Evolutionary conservation across 1,140 invertebrate genomes (phyloP).

Genomic region (Drosophila nigrodunni): DNA sequence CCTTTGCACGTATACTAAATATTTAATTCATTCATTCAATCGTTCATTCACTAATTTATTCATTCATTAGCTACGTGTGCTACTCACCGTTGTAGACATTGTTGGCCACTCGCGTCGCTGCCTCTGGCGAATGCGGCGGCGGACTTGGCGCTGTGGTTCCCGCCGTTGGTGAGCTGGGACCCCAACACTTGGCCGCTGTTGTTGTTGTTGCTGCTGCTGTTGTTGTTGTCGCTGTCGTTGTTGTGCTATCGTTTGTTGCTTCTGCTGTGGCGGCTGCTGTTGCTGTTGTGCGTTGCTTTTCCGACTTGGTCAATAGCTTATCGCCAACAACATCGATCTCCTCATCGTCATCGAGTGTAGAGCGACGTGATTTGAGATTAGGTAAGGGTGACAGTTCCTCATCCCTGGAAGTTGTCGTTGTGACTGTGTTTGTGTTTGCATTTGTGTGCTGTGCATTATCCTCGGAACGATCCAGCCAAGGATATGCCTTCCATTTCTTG

Average conservation of each 20-base stretch:
- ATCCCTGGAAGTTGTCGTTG: conserved; percentile 48
- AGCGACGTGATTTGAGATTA: conserved; percentile 75
- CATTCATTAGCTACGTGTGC: conserved; percentile 3
- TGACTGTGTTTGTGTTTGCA: conserved; percentile 21
- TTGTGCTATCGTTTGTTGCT: conserved; percentile 72
- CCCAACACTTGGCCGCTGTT: conserved; percentile 87
- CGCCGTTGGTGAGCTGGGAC: conserved; percentile 89
- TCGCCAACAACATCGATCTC: conserved; percentile 93
- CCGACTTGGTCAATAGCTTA: conserved; percentile 69
- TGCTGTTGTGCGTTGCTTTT: conserved; percentile 84
- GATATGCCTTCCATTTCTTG: conserved; percentile 95
- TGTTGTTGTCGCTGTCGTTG: conserved; percentile 66
- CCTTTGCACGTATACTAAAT: background rate
- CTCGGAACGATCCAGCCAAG: conserved; percentile 90
- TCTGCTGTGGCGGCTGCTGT: conserved; percentile 51
- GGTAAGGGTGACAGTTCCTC: conserved; percentile 48
- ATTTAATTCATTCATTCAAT: conserved; percentile 4
- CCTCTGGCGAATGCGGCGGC: conserved; percentile 87
- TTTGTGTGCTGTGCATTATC: conserved; percentile 66
- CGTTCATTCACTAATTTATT: conserved; percentile 15
- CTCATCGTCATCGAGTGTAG: conserved; percentile 89
- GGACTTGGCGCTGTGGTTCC: conserved; percentile 90
- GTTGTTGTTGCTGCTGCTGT: conserved; percentile 65
- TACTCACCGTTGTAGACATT: conserved; percentile 89
- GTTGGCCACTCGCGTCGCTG: conserved; percentile 85